Evolutionary conservation across 2,797 vertebrate genomes (phyloP), one percentile per base, ranked within the genome.

Genomic region (Sciurus vulgaris): DNA sequence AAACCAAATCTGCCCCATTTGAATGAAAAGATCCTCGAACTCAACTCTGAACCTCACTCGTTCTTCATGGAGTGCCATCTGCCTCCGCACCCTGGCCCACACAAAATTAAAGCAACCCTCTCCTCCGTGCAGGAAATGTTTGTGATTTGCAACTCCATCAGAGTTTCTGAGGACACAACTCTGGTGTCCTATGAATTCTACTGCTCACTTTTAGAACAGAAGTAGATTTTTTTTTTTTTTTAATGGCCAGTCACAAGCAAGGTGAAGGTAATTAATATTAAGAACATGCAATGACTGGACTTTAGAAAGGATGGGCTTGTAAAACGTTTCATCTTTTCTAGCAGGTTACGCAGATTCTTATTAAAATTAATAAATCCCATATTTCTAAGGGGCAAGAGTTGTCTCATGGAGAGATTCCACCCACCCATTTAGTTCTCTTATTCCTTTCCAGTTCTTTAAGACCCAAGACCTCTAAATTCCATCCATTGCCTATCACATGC

Each of bases 391-490:
- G 93, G 82, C 70, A 77, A 92, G 77, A 2, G 28, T 67, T 92
- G 86, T 72, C 83, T 96, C 85, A 7, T 30, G 83, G 44, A 70
- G 65, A 92, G 79, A 87, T 63, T 94, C 44, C n/a, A 38, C 94
- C 89, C 95, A 86, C 89, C 96, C 41, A 44, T 81, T 81, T 74
- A 56, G 44, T 95, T 98, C 97, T 97, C 97, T 98, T 94, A 95
- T 91, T 98, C 24, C 5, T 95, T 98, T 97, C 97, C 97, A 98
- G 95, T 95, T 97, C 97, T 96, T 94, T 92, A 96, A 97, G 98
- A 97, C 97, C 97, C 72, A 94, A 97, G 98, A 98, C 98, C 98
- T 98, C 97, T 97, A 97, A 98, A 98, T 99, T 98, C 98, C 98
- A 98, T 92, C 97, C 98, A 96, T 97, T 95, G 97, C 98, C 98